Conservation (phyloP, 2,888 invertebrate genomes). For the Cheilosia vernalis region DNA sequence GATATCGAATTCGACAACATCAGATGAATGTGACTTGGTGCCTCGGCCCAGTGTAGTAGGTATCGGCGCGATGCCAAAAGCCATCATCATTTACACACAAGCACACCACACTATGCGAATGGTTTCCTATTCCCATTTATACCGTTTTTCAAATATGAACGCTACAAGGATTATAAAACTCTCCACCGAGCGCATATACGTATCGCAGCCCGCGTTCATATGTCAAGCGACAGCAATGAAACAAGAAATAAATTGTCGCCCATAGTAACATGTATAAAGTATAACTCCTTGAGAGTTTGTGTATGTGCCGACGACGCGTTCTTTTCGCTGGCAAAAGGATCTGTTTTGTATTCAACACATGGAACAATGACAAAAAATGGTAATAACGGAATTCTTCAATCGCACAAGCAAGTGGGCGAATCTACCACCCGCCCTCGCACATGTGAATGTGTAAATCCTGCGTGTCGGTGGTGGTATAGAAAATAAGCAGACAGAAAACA, state of each 20-base stretch:
- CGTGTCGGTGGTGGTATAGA: not conserved
- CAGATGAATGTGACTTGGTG: constrained; percentile 36
- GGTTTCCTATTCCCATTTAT: constrained; percentile 13
- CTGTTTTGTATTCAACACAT: constrained; percentile 71
- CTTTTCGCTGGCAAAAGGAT: constrained; percentile 18
- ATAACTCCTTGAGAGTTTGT: constrained; percentile 15
- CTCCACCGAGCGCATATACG: constrained; percentile 8
- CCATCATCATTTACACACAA: constrained; percentile 17
- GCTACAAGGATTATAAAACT: constrained; percentile 54
- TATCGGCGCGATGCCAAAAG: constrained; percentile 32
- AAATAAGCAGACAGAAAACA: not conserved
- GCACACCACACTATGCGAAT: not conserved
- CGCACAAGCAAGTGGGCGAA: constrained; percentile 37
- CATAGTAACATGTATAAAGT: constrained; percentile 26
- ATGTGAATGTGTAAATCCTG: constrained; percentile 1
- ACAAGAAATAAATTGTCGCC: constrained; percentile 65
- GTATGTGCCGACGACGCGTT: not conserved
- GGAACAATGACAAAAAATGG: constrained; percentile 75
- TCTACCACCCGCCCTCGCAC: not conserved
- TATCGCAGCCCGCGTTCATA: constrained; percentile 37
- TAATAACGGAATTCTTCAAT: constrained; percentile 75
- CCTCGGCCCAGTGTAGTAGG: not conserved
- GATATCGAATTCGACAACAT: constrained; percentile 51
- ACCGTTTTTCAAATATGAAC: constrained; percentile 10
- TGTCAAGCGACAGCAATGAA: constrained; percentile 60